These are phyloP conservation scores for Agonopterix heracliana DNA, from an alignment of 2,888 invertebrate species.

Conservation along the genomic window DNA sequence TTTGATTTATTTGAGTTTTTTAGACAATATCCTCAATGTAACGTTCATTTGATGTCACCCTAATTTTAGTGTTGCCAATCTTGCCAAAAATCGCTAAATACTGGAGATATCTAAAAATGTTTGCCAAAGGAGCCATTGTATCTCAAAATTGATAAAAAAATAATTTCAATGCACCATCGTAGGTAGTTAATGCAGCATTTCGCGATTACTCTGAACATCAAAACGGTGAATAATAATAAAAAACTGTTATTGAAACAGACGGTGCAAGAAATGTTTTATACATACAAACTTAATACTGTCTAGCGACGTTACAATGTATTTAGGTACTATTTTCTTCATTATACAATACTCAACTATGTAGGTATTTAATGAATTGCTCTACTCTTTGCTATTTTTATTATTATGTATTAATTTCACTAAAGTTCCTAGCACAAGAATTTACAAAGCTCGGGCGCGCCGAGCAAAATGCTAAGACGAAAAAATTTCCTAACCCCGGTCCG, in stretches of 20 bases:
- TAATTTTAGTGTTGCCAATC: not conserved
- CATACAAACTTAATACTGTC: slow-evolving; percentile 63
- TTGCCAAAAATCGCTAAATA: not conserved
- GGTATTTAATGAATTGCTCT: slow-evolving; percentile 66
- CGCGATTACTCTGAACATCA: slow-evolving; percentile 13
- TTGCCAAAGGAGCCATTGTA: slow-evolving; percentile 3
- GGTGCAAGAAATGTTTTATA: slow-evolving; percentile 51
- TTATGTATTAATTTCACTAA: slow-evolving; percentile 61
- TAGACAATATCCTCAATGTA: no score
- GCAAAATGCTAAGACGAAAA: slow-evolving; percentile 37
- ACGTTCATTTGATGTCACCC: no score
- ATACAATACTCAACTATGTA: slow-evolving; percentile 65
- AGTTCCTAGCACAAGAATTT: slow-evolving; percentile 54
- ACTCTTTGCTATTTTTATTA: slow-evolving; percentile 56
- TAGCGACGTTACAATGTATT: slow-evolving; percentile 64
- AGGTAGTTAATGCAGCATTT: slow-evolving; percentile 21
- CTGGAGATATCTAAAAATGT: not conserved
- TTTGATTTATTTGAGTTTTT: no score
- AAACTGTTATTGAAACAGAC: slow-evolving; percentile 30
- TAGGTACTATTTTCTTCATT: slow-evolving; percentile 58
- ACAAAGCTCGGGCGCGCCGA: slow-evolving; percentile 31
- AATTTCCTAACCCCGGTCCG: slow-evolving; percentile 50
- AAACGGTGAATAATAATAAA: slow-evolving; percentile 17
- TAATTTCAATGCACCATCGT: slow-evolving; percentile 54
- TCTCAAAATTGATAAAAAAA: slow-evolving; percentile 36